Conservation (phyloP, 2,113 vertebrate genomes). For the Pteronura brasiliensis region DNA sequence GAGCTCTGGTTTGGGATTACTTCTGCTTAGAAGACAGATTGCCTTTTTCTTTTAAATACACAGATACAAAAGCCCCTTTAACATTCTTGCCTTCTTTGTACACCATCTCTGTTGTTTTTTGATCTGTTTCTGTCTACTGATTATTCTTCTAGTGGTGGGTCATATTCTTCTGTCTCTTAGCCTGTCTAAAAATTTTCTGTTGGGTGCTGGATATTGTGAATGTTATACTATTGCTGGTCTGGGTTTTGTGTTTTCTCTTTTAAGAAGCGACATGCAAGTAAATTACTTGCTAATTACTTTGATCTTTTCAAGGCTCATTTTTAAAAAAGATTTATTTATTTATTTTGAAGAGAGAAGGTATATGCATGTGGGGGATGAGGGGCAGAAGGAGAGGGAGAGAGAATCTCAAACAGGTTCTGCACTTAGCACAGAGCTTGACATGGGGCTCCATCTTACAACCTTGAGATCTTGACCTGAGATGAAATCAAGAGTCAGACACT, state of each 20-base stretch:
- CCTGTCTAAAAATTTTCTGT: neutral
- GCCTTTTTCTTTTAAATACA: neutral
- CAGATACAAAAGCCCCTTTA: neutral
- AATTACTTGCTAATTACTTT: constrained; percentile 9
- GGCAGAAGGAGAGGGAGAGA: neutral
- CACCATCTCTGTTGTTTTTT: neutral
- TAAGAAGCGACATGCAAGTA: neutral
- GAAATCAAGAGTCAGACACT: neutral
- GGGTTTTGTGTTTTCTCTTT: neutral
- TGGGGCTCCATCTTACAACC: neutral
- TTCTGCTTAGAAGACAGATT: neutral
- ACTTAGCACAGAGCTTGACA: neutral
- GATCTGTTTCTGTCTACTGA: neutral
- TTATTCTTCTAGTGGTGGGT: neutral
- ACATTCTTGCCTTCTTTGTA: neutral
- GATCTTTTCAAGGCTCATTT: neutral
- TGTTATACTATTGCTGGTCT: neutral
- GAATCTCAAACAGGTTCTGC: neutral
- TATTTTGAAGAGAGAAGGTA: neutral
- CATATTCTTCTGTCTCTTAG: neutral
- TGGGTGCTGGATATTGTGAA: neutral
- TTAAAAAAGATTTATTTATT: neutral
- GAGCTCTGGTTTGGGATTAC: neutral
- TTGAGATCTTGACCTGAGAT: neutral
- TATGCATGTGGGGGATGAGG: neutral